phyloP scores from a whole-genome alignment of 2,113 vertebrate genomes.

The Paramormyrops kingsleyae region DNA sequence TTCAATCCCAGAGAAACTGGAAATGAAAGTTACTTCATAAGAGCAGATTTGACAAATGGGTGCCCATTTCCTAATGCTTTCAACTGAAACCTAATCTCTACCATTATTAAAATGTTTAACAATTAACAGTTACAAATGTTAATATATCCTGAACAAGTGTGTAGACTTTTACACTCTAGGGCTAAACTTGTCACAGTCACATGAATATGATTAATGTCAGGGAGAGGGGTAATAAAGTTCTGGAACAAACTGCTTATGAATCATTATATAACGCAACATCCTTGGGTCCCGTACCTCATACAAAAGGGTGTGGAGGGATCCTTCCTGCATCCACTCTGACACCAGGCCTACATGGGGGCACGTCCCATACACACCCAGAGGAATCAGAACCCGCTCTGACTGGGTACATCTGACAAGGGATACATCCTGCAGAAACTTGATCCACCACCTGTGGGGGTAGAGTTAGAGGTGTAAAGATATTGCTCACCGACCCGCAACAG shows the following conservation, averaged over 20 bases:
- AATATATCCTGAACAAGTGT: not conserved
- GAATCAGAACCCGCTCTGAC: constrained; percentile 43
- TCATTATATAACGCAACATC: not conserved
- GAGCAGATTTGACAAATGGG: not conserved
- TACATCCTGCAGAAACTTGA: constrained; percentile 31
- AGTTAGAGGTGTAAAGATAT: not conserved
- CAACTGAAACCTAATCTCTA: not conserved
- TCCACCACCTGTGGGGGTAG: constrained; percentile 18
- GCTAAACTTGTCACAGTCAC: not conserved
- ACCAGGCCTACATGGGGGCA: constrained; percentile 44
- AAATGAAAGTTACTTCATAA: not conserved
- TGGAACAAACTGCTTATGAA: not conserved
- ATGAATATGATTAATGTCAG: not conserved
- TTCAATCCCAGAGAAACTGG: not conserved
- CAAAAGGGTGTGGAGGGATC: constrained; percentile 52
- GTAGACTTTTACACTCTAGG: not conserved
- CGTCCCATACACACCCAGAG: constrained; percentile 50
- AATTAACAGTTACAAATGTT: not conserved
- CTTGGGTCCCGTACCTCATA: constrained; percentile 51
- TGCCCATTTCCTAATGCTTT: not conserved
- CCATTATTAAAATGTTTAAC: not conserved
- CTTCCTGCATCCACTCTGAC: constrained; percentile 62
- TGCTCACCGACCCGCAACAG: not conserved
- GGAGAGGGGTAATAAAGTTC: not conserved
- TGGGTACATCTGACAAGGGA: not conserved